A percentile compares a stretch with the other conserved stretches of the same genome.
Evolutionary conservation across 2,888 invertebrate species (phyloP).

Genomic region (Netelia fuscicornis): DNA sequence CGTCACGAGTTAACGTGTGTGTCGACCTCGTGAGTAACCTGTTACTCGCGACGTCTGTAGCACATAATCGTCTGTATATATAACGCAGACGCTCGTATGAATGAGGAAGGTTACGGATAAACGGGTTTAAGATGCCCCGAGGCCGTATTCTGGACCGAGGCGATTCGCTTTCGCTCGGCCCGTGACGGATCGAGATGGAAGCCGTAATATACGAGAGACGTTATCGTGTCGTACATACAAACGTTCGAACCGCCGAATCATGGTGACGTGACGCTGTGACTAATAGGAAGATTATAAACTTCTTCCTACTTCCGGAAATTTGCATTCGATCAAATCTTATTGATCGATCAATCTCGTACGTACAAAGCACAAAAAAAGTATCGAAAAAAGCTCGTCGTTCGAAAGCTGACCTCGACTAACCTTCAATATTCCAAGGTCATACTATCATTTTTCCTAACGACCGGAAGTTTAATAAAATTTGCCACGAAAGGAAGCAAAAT

Average conservation of each 20-base stretch:
- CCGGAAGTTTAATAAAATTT: constrained; percentile 2
- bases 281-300: neutral
- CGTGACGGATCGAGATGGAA: constrained; percentile 48
- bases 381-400: neutral
- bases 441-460: neutral
- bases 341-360: too few species aligned
- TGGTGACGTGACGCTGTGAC: neutral
- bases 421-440: neutral
- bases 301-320: neutral
- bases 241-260: neutral
- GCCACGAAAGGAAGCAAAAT: neutral
- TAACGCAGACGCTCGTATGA: constrained; percentile 34
- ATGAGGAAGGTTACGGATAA: constrained; percentile 79
- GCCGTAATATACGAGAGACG: constrained; percentile 5
- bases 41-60: constrained; percentile 47
- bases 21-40: constrained; percentile 68
- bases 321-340: neutral
- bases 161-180: constrained; percentile 76
- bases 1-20: neutral
- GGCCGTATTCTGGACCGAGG: constrained; percentile 66
- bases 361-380: too few species aligned
- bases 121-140: constrained; percentile 78
- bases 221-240: neutral
- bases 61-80: constrained; percentile 16
- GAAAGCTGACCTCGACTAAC: neutral